Evolutionary conservation across 2,888 invertebrate species (phyloP), one percentile per base, ranked within the genome.

Genomic region (Andricus curvator): DNA sequence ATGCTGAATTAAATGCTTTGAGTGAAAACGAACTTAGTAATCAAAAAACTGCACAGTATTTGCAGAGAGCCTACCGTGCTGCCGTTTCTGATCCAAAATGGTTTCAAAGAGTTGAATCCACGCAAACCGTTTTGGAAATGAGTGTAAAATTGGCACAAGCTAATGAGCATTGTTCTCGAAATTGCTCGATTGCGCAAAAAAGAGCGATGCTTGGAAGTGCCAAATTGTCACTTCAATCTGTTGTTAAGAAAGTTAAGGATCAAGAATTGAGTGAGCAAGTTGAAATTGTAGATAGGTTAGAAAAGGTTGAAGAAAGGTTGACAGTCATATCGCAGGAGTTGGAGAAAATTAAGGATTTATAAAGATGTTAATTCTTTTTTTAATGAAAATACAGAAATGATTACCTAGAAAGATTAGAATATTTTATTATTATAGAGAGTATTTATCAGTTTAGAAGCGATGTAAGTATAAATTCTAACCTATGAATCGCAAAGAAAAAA

Each of bases 31-130:
- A 91, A 56, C 88, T 92, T 48, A 89, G 90, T 37, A 84, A 89
- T 82, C 90, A 92, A 48, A 93, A 91, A 85, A 94, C 94, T 0
- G 95, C 95, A 0, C 97, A 97, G 88, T 95, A 96, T 81, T 93
- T 98, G 29, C 95, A 97, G 85, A 95, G 96, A 90, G 96, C 97
- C 0, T 96, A 97, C 90, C 94, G 96, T 78, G 93, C 93, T 84
- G 96, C 96, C 0, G 95, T 94, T 84, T 96, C 96, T n/a, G 95
- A 96, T 91, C 94, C 95, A 11, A 93, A 93, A 79, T 95, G 94
- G 94, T 94, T 93, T 82, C 96, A 96, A 95, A 92, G 94, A 2
- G 94, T 94, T 81, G 94, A 94, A 85, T 94, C 94, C 0, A 93
- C 94, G 0, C 93, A 94, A 6, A 94, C 95, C 89, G 95, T 96